phyloP scores from a whole-genome alignment of 1,140 invertebrate species.

The Plectus sambesii region DNA sequence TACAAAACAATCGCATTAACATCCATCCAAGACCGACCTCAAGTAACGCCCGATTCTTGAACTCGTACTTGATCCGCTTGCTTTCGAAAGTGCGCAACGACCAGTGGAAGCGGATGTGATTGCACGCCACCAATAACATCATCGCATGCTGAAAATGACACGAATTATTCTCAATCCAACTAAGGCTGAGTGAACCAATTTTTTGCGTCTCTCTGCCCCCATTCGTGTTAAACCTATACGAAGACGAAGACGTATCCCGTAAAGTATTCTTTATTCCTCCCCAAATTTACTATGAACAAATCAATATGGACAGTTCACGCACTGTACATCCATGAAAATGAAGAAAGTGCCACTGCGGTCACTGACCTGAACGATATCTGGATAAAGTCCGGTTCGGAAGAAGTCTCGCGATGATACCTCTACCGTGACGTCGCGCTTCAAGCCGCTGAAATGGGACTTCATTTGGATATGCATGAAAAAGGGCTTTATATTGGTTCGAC shows the following conservation, averaged over 20 bases:
- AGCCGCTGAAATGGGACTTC: conserved; percentile 59
- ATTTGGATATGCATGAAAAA: not conserved
- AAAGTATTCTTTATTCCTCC: not conserved
- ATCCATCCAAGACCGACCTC: too few species aligned
- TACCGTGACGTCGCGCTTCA: conserved; percentile 89
- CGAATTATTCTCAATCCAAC: too few species aligned
- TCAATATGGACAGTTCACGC: conserved; percentile 2
- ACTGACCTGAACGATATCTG: conserved; percentile 73
- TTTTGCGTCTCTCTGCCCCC: too few species aligned
- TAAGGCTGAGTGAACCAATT: too few species aligned
- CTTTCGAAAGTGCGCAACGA: conserved; percentile 72
- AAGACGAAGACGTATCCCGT: too few species aligned
- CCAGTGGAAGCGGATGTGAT: conserved; percentile 84
- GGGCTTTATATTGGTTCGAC: too few species aligned
- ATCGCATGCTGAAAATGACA: conserved; percentile 68
- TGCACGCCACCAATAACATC: conserved; percentile 79
- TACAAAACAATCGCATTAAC: too few species aligned
- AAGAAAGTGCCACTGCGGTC: not conserved
- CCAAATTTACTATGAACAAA: conserved; percentile 9
- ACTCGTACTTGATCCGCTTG: conserved; percentile 68
- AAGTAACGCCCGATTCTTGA: conserved; percentile 72
- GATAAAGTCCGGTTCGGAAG: conserved; percentile 82
- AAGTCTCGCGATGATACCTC: conserved; percentile 77
- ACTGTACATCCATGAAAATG: conserved; percentile 1
- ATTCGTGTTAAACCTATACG: too few species aligned